A percentile compares a stretch with the other conserved stretches of the same genome.
These are phyloP conservation scores for Neomonachus schauinslandi DNA, from an alignment of 2,113 vertebrate species.

Conservation along the genomic window DNA sequence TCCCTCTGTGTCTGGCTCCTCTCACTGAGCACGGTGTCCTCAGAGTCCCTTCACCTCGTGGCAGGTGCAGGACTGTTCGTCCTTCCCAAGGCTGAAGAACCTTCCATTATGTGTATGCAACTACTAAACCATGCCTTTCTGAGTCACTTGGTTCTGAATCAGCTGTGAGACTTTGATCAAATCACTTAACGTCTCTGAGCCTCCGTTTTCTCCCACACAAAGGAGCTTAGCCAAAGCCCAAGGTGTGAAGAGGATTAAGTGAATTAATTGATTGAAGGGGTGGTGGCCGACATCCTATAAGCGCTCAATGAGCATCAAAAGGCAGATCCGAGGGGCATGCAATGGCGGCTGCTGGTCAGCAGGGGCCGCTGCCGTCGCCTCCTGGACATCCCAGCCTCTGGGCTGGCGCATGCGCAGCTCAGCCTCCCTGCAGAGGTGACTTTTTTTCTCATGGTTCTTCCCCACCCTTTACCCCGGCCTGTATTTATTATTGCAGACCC, in stretches of 20 bases:
- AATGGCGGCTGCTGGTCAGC: background rate
- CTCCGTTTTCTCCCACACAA: background rate
- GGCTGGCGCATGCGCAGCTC: constrained; percentile 65
- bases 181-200: background rate
- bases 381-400: accelerated
- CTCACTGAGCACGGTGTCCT: background rate
- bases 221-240: background rate
- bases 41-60: background rate
- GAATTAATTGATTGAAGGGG: background rate
- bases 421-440: constrained; percentile 61
- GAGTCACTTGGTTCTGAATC: background rate
- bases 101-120: background rate
- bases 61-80: background rate
- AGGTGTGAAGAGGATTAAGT: background rate
- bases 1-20: background rate
- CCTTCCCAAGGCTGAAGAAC: background rate
- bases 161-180: background rate
- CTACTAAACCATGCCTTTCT: background rate
- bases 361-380: constrained; percentile 39
- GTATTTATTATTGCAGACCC: constrained; percentile 10
- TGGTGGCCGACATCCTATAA: background rate
- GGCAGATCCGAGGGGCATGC: accelerated
- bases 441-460: background rate
- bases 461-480: background rate
- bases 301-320: background rate